A percentile compares a stretch with the other conserved stretches of the same genome.
Conservation (phyloP, 2,113 vertebrate genomes). For the Apodemus speciosus region DNA sequence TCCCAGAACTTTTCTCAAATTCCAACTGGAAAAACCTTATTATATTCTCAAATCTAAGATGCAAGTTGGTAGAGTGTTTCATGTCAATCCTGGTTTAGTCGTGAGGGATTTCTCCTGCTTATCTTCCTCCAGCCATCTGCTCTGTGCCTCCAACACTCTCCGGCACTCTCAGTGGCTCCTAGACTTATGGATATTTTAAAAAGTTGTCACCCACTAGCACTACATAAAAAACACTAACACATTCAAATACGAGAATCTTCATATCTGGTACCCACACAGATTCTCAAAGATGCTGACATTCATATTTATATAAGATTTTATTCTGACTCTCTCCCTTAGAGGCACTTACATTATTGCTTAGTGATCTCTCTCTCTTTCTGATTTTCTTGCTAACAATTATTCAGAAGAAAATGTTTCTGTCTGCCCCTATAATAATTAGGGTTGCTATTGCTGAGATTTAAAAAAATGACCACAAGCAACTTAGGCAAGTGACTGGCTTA, state of each 20-base stretch:
- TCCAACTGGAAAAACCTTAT: not conserved
- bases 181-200: not conserved
- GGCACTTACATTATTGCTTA: not conserved
- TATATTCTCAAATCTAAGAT: not conserved
- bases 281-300: not conserved
- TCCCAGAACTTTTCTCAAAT: not conserved
- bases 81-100: not conserved
- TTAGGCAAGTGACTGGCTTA: not conserved
- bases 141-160: not conserved
- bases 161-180: not conserved
- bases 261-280: not conserved
- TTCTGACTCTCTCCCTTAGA: not conserved
- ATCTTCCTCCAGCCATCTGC: not conserved
- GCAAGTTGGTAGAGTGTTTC: not conserved
- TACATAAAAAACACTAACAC: not conserved
- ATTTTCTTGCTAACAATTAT: not conserved
- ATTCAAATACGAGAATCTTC: not conserved
- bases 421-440: no score
- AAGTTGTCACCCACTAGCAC: not conserved
- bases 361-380: fast-evolving
- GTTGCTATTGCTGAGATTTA: not conserved
- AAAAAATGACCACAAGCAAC: not conserved
- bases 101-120: not conserved
- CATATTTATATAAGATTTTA: not conserved
- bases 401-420: not conserved